Base-by-base conservation (phyloP, 2,888 invertebrate species). In the Drosophila dives region DNA sequence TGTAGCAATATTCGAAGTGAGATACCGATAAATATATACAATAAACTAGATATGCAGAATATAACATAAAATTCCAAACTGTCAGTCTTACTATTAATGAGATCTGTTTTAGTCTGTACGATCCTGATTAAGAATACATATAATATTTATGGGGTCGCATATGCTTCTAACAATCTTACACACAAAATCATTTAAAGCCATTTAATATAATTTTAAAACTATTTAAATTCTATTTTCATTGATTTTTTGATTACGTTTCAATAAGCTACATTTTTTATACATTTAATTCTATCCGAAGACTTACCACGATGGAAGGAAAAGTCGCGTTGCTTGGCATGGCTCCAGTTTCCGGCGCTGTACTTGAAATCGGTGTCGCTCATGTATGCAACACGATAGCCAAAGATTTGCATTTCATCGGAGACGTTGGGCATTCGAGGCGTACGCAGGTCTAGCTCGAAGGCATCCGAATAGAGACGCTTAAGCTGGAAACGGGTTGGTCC, bases 401-500 rank as follows among this genome's bases (percentile, higher is more conserved):
- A 86, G 53, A 93, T 91, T 71, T 92, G 92, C 92, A 93, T 93
- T 67, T 91, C 90, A 40, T 92, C 90, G 5, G 90, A 91, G 2
- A 90, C 85, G 65, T 91, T 90, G 10, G 81, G 77, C 63, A 90
- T 88, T 56, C 89, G 90, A 15, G 91, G 91, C 36, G 92, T 91
- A 23, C 91, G 91, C 59, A 94, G 91, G 59, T 93, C 93, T 73
- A 94, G 90, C 72, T 93, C 92, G 42, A 94, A 90, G 32, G 91
- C 92, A 76, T 93, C 92, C 3, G 91, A 82, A 65, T 91, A 92
- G 34, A 90, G 81, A 2, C 92, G 92, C 42, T 91, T 90, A 29
- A 93, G 76, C 67, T 89, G 86, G 62, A 93, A 91, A 51, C 91
- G 90, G 11, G 89, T 80, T 1, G 95, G 95, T 0, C 93, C 92